A percentile compares a stretch with the other conserved stretches of the same genome.
phyloP scores from a whole-genome alignment of 2,888 invertebrate genomes.

The Anagyrus pseudococci region DNA sequence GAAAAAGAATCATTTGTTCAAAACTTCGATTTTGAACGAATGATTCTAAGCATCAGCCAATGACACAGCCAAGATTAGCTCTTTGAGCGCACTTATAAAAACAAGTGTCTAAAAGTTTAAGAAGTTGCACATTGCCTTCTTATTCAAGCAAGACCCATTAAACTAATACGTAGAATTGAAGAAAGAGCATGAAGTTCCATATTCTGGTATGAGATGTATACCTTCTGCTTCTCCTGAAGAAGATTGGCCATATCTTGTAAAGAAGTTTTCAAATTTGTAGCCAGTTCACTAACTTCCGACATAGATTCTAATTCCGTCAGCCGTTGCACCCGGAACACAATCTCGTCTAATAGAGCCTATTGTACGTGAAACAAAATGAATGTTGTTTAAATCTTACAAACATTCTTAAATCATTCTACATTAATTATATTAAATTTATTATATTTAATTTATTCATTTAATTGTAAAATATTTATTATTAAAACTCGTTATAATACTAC shows the following conservation, averaged over 20 bases:
- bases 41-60: conserved; percentile 28
- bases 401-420: too few species aligned
- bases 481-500: not conserved
- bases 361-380: not conserved
- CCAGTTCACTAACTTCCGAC: conserved; percentile 53
- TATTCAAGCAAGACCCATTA: conserved; percentile 52
- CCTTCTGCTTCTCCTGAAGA: conserved; percentile 57
- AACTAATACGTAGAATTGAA: conserved; percentile 49
- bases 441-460: too few species aligned
- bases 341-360: conserved; percentile 56
- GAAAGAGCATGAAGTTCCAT: conserved; percentile 52
- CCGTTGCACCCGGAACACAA: conserved; percentile 49
- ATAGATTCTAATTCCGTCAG: conserved; percentile 53
- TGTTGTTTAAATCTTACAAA: too few species aligned
- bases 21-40: conserved; percentile 12
- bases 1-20: not conserved
- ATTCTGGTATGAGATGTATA: conserved; percentile 55
- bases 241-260: conserved; percentile 50
- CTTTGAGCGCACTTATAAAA: conserved; percentile 27
- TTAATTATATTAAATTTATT: too few species aligned
- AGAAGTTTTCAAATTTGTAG: conserved; percentile 52
- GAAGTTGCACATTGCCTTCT: conserved; percentile 11
- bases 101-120: conserved; percentile 33
- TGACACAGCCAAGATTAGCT: conserved; percentile 34
- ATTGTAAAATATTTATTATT: not conserved